Evolutionary conservation across 2,888 invertebrate genomes (phyloP), one percentile per base, ranked within the genome.

Genomic region (Phymatocera aterrima): DNA sequence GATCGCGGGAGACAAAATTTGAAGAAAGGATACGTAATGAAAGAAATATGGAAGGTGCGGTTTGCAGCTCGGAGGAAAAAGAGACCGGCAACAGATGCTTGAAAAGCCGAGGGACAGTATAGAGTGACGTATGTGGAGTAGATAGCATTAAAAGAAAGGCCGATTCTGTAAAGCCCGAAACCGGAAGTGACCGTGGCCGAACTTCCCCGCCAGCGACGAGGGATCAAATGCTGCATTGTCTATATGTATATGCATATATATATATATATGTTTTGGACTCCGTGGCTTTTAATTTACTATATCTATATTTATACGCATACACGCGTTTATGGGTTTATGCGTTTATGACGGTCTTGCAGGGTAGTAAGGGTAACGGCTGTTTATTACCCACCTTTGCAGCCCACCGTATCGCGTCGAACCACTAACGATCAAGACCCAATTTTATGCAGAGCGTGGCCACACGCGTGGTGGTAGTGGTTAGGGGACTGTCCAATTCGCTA

Each of bases 11-110:
- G n/a, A n/a, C n/a, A n/a, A n/a, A n/a, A n/a, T n/a, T n/a, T n/a
- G n/a, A n/a, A n/a, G n/a, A n/a, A n/a, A n/a, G n/a, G n/a, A n/a
- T n/a, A n/a, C n/a, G n/a, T n/a, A n/a, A n/a, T n/a, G n/a, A n/a
- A n/a, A n/a, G n/a, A n/a, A n/a, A n/a, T n/a, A n/a, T n/a, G n/a
- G n/a, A n/a, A n/a, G n/a, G n/a, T n/a, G n/a, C n/a, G n/a, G n/a
- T n/a, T n/a, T n/a, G n/a, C n/a, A n/a, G n/a, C n/a, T n/a, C n/a
- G n/a, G n/a, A n/a, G n/a, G n/a, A n/a, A n/a, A n/a, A n/a, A n/a
- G n/a, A n/a, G n/a, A n/a, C n/a, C n/a, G n/a, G n/a, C n/a, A 28
- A 83, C 84, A 83, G 84, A 85, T 80, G 83, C 81, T 82, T 80
- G 74, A 82, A 83, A 83, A 84, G 83, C 77, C 77, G 85, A 86